These are phyloP conservation scores for Oncorhynchus nerka DNA, from an alignment of 2,113 vertebrate species.

Conservation along the genomic window DNA sequence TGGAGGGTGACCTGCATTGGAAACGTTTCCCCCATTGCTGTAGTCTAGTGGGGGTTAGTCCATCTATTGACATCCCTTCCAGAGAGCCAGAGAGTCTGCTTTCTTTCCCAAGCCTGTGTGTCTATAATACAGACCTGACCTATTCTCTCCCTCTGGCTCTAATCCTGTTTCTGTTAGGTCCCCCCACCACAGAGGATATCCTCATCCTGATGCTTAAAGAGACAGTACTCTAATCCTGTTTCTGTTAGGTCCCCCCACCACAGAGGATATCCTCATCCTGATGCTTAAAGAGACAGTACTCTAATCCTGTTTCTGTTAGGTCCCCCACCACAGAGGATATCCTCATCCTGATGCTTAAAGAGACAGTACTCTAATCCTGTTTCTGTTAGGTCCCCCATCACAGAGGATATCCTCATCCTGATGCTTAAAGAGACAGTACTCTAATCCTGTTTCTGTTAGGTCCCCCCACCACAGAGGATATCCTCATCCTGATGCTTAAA, in stretches of 20 bases:
- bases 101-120: slow-evolving; percentile 37
- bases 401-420: slow-evolving; percentile 73
- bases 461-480: slow-evolving; percentile 75
- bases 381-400: slow-evolving; percentile 69
- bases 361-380: no score
- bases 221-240: no score
- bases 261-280: slow-evolving; percentile 72
- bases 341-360: slow-evolving; percentile 55
- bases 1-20: slow-evolving; percentile 42
- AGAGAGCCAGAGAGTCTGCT: neutral
- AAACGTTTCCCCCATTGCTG: slow-evolving; percentile 52
- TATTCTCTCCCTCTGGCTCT: slow-evolving; percentile 41
- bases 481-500: slow-evolving; percentile 47
- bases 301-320: slow-evolving; percentile 55
- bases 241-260: slow-evolving; percentile 73
- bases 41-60: slow-evolving; percentile 26
- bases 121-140: neutral
- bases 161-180: slow-evolving; percentile 57
- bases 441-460: slow-evolving; percentile 55
- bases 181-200: slow-evolving; percentile 75
- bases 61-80: neutral
- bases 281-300: no score
- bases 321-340: slow-evolving; percentile 73
- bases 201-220: slow-evolving; percentile 42
- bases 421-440: no score